phyloP scores from a whole-genome alignment of 2,888 invertebrate genomes.

The Hermaeophaga mercurialis region DNA sequence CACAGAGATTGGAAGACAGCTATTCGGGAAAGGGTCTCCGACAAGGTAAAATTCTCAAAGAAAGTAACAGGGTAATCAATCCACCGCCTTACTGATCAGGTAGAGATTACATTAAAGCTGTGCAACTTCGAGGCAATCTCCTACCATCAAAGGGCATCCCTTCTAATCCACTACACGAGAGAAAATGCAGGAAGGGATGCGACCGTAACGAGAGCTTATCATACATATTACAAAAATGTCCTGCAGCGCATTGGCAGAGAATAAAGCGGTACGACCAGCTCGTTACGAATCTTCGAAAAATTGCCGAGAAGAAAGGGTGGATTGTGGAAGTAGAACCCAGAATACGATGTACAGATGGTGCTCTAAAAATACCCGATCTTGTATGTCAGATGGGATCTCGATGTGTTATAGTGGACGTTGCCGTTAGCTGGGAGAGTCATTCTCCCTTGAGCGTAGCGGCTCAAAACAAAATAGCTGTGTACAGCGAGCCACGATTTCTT shows the following conservation, averaged over 20 bases:
- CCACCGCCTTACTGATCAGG: conserved; percentile 42
- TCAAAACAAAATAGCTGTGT: neutral
- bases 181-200: conserved; percentile 42
- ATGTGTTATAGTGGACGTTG: conserved; percentile 23
- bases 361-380: conserved; percentile 29
- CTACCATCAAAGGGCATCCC: conserved; percentile 44
- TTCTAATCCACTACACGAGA: conserved; percentile 40
- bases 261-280: conserved; percentile 29
- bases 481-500: neutral
- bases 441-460: neutral
- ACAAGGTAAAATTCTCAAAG: neutral
- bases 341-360: conserved; percentile 30
- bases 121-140: conserved; percentile 42
- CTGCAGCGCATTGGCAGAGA: conserved; percentile 32
- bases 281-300: conserved; percentile 21
- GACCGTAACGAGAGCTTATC: conserved; percentile 32
- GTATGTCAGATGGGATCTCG: conserved; percentile 7
- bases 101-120: conserved; percentile 38
- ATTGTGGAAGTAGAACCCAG: conserved; percentile 36
- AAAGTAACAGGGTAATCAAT: neutral
- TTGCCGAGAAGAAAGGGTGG: conserved; percentile 32
- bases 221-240: conserved; percentile 42
- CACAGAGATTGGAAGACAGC: conserved; percentile 15
- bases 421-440: conserved; percentile 26
- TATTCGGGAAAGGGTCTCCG: conserved; percentile 33